phyloP scores from a whole-genome alignment of 2,888 invertebrate genomes.

The Antheraea assamensis region DNA sequence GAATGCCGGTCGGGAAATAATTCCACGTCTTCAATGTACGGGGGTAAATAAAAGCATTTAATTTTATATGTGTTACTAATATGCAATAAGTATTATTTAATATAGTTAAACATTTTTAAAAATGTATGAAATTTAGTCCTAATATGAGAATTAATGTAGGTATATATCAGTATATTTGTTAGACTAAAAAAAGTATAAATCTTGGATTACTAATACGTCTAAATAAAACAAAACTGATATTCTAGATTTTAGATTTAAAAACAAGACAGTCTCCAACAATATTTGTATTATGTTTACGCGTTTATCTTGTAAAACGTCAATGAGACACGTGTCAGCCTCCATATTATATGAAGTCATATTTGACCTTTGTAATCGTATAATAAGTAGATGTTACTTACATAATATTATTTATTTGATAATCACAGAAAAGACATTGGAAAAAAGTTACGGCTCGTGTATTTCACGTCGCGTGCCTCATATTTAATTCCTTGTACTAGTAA shows the following conservation, averaged over 20 bases:
- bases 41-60: no score
- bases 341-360: conserved; percentile 5
- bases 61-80: no score
- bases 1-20: no score
- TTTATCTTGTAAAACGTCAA: conserved; percentile 3
- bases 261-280: not conserved
- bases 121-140: no score
- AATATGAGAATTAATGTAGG: no score
- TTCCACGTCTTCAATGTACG: no score
- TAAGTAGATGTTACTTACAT: conserved; percentile 5
- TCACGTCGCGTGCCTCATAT: not conserved
- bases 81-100: no score
- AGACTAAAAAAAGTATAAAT: no score
- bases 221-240: not conserved
- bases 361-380: conserved; percentile 13
- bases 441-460: not conserved
- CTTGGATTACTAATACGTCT: no score
- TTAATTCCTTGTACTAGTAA: not conserved
- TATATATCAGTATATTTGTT: no score
- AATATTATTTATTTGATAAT: not conserved
- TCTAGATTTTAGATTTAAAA: not conserved
- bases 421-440: not conserved
- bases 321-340: conserved; percentile 18
- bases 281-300: not conserved
- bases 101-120: no score